Percentiles rank a stretch among this genome's conserved stretches.
Conservation (phyloP, 1,140 invertebrate genomes). For the Drosophila yakuba region DNA sequence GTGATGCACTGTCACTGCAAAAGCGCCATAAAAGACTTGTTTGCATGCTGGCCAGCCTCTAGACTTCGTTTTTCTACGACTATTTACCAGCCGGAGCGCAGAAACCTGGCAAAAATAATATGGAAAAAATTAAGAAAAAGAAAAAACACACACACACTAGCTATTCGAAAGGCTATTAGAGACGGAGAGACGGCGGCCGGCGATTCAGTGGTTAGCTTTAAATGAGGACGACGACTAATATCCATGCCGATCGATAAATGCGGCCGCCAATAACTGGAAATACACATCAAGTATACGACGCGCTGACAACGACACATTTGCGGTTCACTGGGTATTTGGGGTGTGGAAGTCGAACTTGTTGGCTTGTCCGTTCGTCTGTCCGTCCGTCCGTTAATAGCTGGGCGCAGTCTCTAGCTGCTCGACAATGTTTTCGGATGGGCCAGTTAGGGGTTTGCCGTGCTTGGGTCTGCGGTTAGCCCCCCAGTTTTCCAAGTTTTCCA, state of each 20-base stretch:
- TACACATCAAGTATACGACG: slow-evolving; percentile 77
- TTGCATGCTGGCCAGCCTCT: slow-evolving; percentile 62
- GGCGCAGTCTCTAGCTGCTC: slow-evolving; percentile 24
- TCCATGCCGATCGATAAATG: slow-evolving; percentile 80
- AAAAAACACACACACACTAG: neutral
- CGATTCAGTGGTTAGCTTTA: slow-evolving; percentile 44
- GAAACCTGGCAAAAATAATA: slow-evolving; percentile 49
- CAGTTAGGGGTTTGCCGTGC: slow-evolving; percentile 2
- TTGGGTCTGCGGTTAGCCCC: slow-evolving; percentile 19
- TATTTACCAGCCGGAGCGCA: slow-evolving; percentile 8
- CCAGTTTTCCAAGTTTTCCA: slow-evolving; percentile 7
- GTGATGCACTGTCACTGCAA: slow-evolving; percentile 79
- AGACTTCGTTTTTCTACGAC: slow-evolving; percentile 7
- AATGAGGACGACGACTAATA: slow-evolving; percentile 78
- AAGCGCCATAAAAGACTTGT: slow-evolving; percentile 81
- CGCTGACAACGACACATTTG: slow-evolving; percentile 63
- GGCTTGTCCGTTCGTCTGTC: slow-evolving; percentile 4
- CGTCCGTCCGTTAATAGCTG: slow-evolving; percentile 23
- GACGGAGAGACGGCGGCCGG: slow-evolving; percentile 13
- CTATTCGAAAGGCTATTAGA: slow-evolving; percentile 57
- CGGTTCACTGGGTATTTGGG: slow-evolving; percentile 71
- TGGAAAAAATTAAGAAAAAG: slow-evolving; percentile 10
- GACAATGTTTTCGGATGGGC: slow-evolving; percentile 25
- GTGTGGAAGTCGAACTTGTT: slow-evolving; percentile 35
- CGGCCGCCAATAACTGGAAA: slow-evolving; percentile 72